These are phyloP conservation scores for Xerus rutilus DNA, from an alignment of 2,797 vertebrate species.

Conservation along the genomic window DNA sequence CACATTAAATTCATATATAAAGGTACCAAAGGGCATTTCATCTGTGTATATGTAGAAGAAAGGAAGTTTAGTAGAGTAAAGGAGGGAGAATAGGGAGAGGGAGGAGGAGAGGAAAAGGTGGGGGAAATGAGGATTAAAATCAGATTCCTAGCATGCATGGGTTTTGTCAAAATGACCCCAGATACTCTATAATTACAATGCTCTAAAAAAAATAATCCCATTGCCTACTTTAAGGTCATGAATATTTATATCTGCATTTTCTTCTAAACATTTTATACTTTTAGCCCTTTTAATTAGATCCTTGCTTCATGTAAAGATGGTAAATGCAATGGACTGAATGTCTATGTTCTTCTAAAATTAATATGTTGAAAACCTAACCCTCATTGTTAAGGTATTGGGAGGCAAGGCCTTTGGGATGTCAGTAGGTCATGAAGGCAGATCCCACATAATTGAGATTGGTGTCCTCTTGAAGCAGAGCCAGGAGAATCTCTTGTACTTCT, in stretches of 20 bases:
- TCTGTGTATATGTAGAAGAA: too few species aligned
- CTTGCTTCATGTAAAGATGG: neutral
- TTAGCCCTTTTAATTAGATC: neutral
- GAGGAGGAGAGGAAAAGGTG: too few species aligned
- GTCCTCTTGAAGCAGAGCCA: neutral
- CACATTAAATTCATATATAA: too few species aligned
- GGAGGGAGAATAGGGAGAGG: too few species aligned
- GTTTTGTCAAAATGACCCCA: too few species aligned
- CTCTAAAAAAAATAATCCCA: neutral
- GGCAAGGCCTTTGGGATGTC: neutral
- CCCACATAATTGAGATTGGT: neutral
- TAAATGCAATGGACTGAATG: neutral
- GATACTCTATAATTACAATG: too few species aligned
- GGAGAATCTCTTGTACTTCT: neutral
- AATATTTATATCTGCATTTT: neutral
- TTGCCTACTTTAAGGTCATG: neutral
- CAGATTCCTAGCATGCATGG: too few species aligned
- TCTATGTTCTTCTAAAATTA: neutral
- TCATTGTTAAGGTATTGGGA: neutral
- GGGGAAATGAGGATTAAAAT: too few species aligned
- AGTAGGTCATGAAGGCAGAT: neutral
- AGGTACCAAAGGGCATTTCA: too few species aligned
- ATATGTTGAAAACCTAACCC: neutral
- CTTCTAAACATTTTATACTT: neutral
- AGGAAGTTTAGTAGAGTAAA: too few species aligned